Evolutionary conservation across 2,888 invertebrate genomes (phyloP).

Genomic region (Phytoseiulus persimilis): DNA sequence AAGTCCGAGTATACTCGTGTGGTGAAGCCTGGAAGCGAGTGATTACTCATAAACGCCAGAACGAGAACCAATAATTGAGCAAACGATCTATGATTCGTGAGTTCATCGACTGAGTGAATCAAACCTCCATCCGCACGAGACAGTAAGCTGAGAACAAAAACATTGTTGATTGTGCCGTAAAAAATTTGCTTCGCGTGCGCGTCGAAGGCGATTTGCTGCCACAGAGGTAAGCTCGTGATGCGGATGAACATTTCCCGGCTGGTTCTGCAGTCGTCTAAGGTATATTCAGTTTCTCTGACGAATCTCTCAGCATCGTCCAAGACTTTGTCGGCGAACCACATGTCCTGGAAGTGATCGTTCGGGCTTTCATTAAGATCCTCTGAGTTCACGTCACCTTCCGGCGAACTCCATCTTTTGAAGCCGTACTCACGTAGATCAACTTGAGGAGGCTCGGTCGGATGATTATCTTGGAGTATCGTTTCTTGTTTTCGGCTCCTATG

Average conservation of each 20-base stretch:
- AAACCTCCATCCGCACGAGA: constrained; percentile 13
- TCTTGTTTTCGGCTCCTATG: neutral
- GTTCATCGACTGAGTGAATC: neutral
- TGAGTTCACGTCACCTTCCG: too few relatives aligned
- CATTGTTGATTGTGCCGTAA: constrained; percentile 14
- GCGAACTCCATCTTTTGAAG: too few relatives aligned
- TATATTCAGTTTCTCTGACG: neutral
- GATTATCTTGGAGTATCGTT: neutral
- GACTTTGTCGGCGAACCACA: neutral
- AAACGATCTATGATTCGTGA: neutral
- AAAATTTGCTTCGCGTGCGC: neutral
- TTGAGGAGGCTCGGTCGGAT: neutral
- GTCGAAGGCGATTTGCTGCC: neutral
- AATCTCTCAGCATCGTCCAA: neutral
- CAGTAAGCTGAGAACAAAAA: constrained; percentile 9
- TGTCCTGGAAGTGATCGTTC: neutral
- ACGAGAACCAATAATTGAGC: neutral
- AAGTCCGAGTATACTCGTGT: neutral
- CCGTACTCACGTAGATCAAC: neutral
- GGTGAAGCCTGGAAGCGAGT: neutral
- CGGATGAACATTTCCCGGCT: constrained; percentile 6
- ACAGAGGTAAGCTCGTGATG: neutral
- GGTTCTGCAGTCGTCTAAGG: neutral
- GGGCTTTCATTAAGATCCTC: too few relatives aligned
- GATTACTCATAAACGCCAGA: neutral